Conservation (phyloP, 2,888 invertebrate genomes). For the Troides helena region DNA sequence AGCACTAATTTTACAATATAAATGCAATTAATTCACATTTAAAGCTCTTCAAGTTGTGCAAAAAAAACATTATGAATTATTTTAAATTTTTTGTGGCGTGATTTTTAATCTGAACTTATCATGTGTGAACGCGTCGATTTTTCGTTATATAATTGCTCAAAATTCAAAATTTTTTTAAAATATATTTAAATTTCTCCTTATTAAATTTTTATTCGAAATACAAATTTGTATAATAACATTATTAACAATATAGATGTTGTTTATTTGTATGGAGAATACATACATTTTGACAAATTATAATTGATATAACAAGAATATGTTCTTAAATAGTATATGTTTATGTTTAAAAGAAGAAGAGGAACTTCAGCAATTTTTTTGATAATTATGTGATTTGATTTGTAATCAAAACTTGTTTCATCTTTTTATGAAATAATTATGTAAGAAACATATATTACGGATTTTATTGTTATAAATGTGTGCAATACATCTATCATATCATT, state of each 20-base stretch:
- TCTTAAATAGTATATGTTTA: not conserved
- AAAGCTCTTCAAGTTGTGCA: too few relatives aligned
- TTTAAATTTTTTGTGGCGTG: not conserved
- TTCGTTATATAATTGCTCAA: not conserved
- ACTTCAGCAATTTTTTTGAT: not conserved
- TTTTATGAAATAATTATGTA: too few relatives aligned
- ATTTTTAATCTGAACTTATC: not conserved
- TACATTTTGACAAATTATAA: not conserved
- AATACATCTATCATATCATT: conserved; percentile 14
- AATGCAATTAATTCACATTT: too few relatives aligned
- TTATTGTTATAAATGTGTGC: not conserved
- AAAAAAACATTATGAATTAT: too few relatives aligned
- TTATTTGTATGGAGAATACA: not conserved
- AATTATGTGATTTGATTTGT: not conserved
- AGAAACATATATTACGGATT: too few relatives aligned
- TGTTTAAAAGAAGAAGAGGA: not conserved
- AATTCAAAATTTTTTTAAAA: too few relatives aligned
- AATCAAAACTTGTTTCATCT: too few relatives aligned
- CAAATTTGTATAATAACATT: not conserved
- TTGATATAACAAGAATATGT: not conserved
- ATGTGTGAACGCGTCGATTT: not conserved
- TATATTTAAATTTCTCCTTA: not conserved
- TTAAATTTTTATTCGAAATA: not conserved
- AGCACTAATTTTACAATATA: too few relatives aligned
- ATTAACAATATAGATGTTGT: not conserved